phyloP scores from a whole-genome alignment of 1,140 invertebrate species.

The Trypoxylus dichotomus region DNA sequence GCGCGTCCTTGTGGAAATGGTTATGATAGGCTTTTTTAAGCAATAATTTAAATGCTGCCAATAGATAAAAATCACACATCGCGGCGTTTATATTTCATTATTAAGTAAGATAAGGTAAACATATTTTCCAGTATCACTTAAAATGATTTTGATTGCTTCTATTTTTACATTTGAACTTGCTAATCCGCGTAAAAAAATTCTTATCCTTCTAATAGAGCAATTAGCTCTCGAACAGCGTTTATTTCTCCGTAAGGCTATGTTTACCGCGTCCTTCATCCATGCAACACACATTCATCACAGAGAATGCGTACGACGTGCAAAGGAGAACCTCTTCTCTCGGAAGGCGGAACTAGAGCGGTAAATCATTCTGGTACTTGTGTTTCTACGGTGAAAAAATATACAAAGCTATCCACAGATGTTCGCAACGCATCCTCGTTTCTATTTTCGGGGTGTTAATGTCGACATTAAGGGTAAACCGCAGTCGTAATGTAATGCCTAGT shows the following conservation, averaged over 20 bases:
- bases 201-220: not conserved
- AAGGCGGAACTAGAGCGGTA: not conserved
- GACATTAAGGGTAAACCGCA: slow-evolving; percentile 9
- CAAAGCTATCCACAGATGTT: slow-evolving; percentile 9
- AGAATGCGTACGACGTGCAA: not conserved
- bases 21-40: too few species aligned
- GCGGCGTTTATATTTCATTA: too few species aligned
- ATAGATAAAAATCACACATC: too few species aligned
- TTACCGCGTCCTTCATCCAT: not conserved
- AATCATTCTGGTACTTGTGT: not conserved
- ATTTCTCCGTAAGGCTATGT: not conserved
- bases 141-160: too few species aligned
- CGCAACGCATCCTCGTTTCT: not conserved
- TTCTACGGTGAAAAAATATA: slow-evolving; percentile 1
- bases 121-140: too few species aligned
- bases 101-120: too few species aligned
- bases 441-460: slow-evolving; percentile 10
- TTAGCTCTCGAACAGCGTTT: not conserved
- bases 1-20: too few species aligned
- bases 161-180: not conserved
- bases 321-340: not conserved
- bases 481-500: slow-evolving; percentile 13
- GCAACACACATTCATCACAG: not conserved
- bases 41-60: too few species aligned
- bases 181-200: not conserved